A percentile compares a stretch with the other conserved stretches of the same genome.
Conservation (phyloP, 2,797 vertebrate genomes). For the Stomatorhinus walkeri region DNA sequence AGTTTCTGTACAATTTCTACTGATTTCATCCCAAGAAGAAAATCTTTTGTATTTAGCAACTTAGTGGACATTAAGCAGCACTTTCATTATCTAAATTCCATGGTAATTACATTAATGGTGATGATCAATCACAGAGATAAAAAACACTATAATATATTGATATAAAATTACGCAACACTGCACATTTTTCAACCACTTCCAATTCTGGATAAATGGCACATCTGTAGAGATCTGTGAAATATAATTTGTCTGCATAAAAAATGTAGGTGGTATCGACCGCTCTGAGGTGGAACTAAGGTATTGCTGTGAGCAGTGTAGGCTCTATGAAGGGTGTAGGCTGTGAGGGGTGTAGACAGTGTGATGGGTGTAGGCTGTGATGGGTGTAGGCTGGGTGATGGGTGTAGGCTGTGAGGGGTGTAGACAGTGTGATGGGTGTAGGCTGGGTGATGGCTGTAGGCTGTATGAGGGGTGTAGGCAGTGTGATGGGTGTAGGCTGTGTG, state of each 20-base stretch:
- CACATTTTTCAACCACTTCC: not conserved
- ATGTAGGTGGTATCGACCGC: not conserved
- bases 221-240: not conserved
- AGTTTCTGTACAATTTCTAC: constrained; percentile 6
- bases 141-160: not conserved
- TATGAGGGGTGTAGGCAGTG: no score
- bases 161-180: not conserved
- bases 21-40: constrained; percentile 9
- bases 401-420: no score
- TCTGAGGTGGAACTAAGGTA: not conserved
- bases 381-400: no score
- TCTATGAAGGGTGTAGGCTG: no score
- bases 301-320: not conserved
- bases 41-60: constrained; percentile 6
- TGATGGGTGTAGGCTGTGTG: no score
- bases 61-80: not conserved
- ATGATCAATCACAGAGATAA: not conserved
- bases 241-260: not conserved
- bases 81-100: not conserved
- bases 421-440: no score
- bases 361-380: no score
- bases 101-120: not conserved
- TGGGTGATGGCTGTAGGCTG: no score
- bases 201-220: not conserved
- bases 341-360: no score